Evolutionary conservation across 2,888 invertebrate species (phyloP).

Genomic region (Chromoteleia sp.): DNA sequence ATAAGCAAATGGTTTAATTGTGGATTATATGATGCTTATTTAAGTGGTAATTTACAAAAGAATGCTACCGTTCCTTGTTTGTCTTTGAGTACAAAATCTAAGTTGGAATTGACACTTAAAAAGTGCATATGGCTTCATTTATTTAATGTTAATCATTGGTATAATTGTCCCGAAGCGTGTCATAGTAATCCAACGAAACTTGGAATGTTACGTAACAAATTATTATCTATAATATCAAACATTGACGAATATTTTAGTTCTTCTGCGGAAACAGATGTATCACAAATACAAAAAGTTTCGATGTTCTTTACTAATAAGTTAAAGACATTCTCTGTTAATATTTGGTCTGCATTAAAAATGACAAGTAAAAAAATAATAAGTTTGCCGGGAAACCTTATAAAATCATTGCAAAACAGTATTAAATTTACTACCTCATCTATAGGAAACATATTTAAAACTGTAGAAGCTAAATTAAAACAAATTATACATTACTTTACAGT

Average conservation of each 20-base stretch:
- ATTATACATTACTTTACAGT: neutral
- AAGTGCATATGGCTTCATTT: slow-evolving; percentile 10
- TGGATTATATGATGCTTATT: neutral
- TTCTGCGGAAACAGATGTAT: too few species aligned
- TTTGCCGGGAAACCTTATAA: too few species aligned
- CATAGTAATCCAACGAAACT: neutral
- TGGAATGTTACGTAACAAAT: neutral
- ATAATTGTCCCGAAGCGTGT: slow-evolving; percentile 5
- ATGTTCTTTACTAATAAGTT: too few species aligned
- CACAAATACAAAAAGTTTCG: too few species aligned
- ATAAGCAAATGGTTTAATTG: neutral
- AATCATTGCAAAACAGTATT: neutral
- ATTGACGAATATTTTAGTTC: neutral
- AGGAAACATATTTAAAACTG: neutral
- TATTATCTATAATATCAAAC: neutral
- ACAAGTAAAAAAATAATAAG: too few species aligned
- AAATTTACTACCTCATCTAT: too few species aligned
- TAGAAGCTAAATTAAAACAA: neutral
- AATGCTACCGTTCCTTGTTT: neutral
- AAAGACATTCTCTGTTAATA: too few species aligned
- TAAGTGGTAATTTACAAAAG: neutral
- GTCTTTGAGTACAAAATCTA: neutral
- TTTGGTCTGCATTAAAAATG: too few species aligned
- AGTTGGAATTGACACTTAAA: neutral
- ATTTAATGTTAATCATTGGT: neutral